Percentiles rank a stretch among this genome's conserved stretches.
Conservation (phyloP, 2,113 vertebrate species). For the Mugil cephalus region DNA sequence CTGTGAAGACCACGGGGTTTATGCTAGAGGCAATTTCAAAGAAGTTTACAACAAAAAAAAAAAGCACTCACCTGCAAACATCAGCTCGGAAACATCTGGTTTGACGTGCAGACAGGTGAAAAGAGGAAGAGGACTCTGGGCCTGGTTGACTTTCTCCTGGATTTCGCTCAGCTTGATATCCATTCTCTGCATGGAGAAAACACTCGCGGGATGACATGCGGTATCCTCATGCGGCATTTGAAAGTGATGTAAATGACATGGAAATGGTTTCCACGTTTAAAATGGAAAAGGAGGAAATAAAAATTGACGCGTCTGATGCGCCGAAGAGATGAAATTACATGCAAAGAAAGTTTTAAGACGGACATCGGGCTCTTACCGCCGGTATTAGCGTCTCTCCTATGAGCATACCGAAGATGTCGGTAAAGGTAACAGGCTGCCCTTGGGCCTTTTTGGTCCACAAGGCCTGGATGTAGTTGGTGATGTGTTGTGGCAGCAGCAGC, state of each 20-base stretch:
- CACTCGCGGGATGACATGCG: background rate
- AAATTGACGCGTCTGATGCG: too few species aligned
- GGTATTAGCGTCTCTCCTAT: constrained; percentile 97
- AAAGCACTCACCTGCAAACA: constrained; percentile 92
- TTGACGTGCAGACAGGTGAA: constrained; percentile 98
- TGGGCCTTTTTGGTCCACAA: constrained; percentile 96
- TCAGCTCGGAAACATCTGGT: constrained; percentile 97
- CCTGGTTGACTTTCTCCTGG: constrained; percentile 89
- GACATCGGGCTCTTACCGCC: constrained; percentile 86
- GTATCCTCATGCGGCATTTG: background rate
- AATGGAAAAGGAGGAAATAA: background rate
- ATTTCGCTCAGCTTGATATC: constrained; percentile 90
- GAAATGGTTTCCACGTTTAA: background rate
- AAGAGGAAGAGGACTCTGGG: constrained; percentile 91
- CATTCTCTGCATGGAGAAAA: constrained; percentile 88
- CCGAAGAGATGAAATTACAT: background rate
- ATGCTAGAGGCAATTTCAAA: background rate
- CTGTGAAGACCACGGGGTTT: background rate
- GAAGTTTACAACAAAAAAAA: background rate
- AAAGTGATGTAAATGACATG: background rate
- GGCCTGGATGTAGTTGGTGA: constrained; percentile 94
- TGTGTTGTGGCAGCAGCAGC: constrained; percentile 92
- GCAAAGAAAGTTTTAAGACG: too few species aligned
- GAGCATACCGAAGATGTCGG: constrained; percentile 97
- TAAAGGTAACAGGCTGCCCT: constrained; percentile 98